These are phyloP conservation scores for Zaprionus lachaisei DNA, from an alignment of 1,140 invertebrate species.

Conservation along the genomic window DNA sequence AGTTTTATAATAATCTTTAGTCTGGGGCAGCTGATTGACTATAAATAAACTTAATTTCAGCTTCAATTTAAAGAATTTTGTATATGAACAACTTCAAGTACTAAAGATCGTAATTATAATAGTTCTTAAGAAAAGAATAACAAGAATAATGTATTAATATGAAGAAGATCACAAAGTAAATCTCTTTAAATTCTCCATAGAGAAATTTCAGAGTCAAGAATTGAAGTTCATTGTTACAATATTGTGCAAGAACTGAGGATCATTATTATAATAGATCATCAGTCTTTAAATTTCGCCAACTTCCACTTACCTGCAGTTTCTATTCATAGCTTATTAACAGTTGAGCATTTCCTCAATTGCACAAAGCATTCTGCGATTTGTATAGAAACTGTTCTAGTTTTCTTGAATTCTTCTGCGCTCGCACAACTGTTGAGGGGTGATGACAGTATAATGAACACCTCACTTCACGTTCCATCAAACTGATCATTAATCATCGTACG, in stretches of 20 bases:
- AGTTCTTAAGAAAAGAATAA: no score
- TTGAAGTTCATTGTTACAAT: no score
- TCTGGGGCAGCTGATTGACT: no score
- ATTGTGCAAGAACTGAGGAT: not conserved
- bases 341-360: slow-evolving; percentile 5
- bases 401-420: slow-evolving; percentile 4
- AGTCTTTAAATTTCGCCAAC: not conserved
- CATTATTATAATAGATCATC: not conserved
- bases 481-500: slow-evolving; percentile 68
- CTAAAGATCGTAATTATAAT: no score
- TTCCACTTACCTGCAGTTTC: not conserved
- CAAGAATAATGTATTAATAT: no score
- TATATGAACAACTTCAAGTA: no score
- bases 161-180: no score
- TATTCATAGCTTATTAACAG: not conserved
- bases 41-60: no score
- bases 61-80: no score
- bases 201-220: no score
- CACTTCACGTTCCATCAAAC: slow-evolving; percentile 23
- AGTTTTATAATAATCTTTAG: no score
- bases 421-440: slow-evolving; percentile 58
- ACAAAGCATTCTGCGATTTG: slow-evolving; percentile 1
- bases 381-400: slow-evolving; percentile 5
- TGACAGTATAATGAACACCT: slow-evolving; percentile 73
- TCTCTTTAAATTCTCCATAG: no score